These are phyloP conservation scores for Drosophila antonietae DNA, from an alignment of 2,888 invertebrate species.

Conservation along the genomic window DNA sequence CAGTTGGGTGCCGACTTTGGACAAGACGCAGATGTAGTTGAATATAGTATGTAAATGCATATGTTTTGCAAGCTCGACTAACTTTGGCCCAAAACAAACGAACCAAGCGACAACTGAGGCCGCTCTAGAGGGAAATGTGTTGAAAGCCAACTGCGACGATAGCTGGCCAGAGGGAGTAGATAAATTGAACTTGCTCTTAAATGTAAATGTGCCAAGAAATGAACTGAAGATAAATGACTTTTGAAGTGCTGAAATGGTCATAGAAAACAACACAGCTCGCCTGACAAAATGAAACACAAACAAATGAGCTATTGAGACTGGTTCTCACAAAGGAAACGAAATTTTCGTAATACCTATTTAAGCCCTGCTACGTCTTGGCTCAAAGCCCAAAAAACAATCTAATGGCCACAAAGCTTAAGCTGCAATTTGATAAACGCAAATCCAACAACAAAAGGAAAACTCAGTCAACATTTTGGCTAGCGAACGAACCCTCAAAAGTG, in stretches of 20 bases:
- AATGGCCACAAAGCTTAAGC: constrained; percentile 64
- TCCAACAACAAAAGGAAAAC: constrained; percentile 41
- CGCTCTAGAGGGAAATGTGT: constrained; percentile 27
- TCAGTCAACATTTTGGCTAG: constrained; percentile 34
- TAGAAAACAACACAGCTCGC: not conserved
- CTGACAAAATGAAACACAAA: constrained; percentile 1
- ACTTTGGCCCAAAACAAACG: constrained; percentile 47
- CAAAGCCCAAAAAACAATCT: constrained; percentile 45
- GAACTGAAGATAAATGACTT: constrained; percentile 42
- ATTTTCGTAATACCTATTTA: not conserved
- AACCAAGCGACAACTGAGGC: constrained; percentile 29
- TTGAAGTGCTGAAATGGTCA: constrained; percentile 10
- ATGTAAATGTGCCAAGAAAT: constrained; percentile 38
- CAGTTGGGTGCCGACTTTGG: constrained; percentile 52
- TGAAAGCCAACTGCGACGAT: constrained; percentile 26
- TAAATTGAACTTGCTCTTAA: constrained; percentile 40
- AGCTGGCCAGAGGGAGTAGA: constrained; percentile 41
- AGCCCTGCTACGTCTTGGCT: not conserved
- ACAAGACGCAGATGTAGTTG: constrained; percentile 47
- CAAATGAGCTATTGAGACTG: constrained; percentile 8
- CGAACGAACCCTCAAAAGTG: constrained; percentile 56
- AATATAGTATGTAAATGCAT: constrained; percentile 52
- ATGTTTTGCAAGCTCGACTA: constrained; percentile 57
- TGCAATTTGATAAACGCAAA: constrained; percentile 70
- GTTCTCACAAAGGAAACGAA: not conserved